Evolutionary conservation across 2,113 vertebrate species (phyloP).

Genomic region (Boleophthalmus pectinirostris): DNA sequence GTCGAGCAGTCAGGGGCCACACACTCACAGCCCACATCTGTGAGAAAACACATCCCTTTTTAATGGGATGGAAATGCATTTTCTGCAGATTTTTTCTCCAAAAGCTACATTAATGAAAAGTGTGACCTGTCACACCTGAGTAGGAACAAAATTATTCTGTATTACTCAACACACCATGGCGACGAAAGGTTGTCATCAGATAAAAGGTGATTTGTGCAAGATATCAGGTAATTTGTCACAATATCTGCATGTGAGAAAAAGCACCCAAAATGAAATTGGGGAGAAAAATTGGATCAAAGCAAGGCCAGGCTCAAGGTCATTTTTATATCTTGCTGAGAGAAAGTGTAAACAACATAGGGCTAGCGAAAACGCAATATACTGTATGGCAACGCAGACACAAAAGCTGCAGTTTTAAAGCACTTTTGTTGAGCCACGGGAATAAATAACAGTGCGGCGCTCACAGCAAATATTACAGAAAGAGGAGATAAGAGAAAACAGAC

Average conservation of each 20-base stretch:
- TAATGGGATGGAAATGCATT: not conserved
- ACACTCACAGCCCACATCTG: not conserved
- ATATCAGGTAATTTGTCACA: slow-evolving; percentile 30
- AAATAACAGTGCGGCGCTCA: not conserved
- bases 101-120: slow-evolving; percentile 17
- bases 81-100: not conserved
- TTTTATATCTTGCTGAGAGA: slow-evolving; percentile 17
- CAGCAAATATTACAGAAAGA: slow-evolving; percentile 10
- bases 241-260: slow-evolving; percentile 28
- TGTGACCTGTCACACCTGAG: not conserved
- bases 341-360: slow-evolving; percentile 1
- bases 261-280: not conserved
- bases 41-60: not conserved
- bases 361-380: not conserved
- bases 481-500: slow-evolving; percentile 18
- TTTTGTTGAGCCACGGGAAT: slow-evolving; percentile 5
- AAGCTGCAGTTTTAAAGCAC: not conserved
- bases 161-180: not conserved
- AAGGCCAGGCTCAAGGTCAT: slow-evolving; percentile 55
- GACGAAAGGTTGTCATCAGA: slow-evolving; percentile 20
- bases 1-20: not conserved
- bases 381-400: not conserved
- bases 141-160: slow-evolving; percentile 3
- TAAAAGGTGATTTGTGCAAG: slow-evolving; percentile 30
- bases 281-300: slow-evolving; percentile 29